Evolutionary conservation across 2,888 invertebrate genomes (phyloP).

Genomic region (Lithophane semibrunnea): DNA sequence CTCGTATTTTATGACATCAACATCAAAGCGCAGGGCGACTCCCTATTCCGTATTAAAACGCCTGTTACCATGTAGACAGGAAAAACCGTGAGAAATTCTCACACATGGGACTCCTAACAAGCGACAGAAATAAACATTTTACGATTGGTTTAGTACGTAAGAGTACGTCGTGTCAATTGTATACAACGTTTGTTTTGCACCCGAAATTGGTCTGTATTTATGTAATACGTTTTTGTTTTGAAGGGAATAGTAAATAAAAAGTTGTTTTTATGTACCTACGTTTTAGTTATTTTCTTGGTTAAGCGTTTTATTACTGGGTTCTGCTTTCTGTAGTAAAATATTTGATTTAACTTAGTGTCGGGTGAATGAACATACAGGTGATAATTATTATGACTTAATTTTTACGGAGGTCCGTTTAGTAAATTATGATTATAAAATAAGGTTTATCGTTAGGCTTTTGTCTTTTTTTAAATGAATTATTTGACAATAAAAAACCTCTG

Average conservation of each 20-base stretch:
- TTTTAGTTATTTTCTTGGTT: constrained; percentile 9
- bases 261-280: constrained; percentile 20
- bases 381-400: neutral
- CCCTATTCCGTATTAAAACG: constrained; percentile 50
- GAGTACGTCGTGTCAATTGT: constrained; percentile 56
- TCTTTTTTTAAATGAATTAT: neutral
- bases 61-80: constrained; percentile 46
- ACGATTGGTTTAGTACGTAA: constrained; percentile 61
- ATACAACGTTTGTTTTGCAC: constrained; percentile 48
- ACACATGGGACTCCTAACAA: constrained; percentile 62
- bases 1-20: constrained; percentile 40
- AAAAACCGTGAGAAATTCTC: constrained; percentile 41
- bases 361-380: neutral
- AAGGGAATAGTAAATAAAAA: constrained; percentile 25
- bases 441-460: neutral
- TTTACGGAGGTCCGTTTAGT: neutral
- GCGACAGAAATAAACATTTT: constrained; percentile 66
- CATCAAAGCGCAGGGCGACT: constrained; percentile 36
- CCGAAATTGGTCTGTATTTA: constrained; percentile 20
- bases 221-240: constrained; percentile 49
- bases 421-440: neutral
- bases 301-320: constrained; percentile 5
- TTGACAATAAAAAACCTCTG: neutral
- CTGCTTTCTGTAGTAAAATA: constrained; percentile 6
- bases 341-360: neutral